A percentile compares a stretch with the other conserved stretches of the same genome.
phyloP scores from a whole-genome alignment of 2,888 invertebrate genomes.

The Andrena haemorrhoa region DNA sequence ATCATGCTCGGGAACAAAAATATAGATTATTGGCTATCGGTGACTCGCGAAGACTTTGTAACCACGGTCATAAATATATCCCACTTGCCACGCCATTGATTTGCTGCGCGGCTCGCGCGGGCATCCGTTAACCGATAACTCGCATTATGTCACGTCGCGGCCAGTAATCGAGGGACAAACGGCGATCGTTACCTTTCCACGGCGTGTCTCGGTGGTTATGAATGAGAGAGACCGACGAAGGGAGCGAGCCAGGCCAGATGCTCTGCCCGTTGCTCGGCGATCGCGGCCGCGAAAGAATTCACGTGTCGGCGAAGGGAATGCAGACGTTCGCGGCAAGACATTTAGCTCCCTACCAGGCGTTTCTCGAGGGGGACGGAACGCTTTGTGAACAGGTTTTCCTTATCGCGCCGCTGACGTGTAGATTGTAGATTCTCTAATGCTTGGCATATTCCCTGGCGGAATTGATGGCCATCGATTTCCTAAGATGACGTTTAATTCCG shows the following conservation, averaged over 20 bases:
- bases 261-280: neutral
- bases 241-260: neutral
- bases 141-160: slow-evolving; percentile 58
- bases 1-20: slow-evolving; percentile 46
- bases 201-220: slow-evolving; percentile 27
- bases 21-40: slow-evolving; percentile 63
- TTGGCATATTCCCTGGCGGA: too few relatives aligned
- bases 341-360: too few relatives aligned
- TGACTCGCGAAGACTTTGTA: slow-evolving; percentile 65
- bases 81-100: slow-evolving; percentile 51
- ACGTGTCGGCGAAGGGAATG: neutral
- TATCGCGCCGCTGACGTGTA: too few relatives aligned
- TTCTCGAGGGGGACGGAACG: too few relatives aligned
- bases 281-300: slow-evolving; percentile 13
- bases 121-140: slow-evolving; percentile 58
- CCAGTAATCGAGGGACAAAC: slow-evolving; percentile 59
- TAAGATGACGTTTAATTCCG: too few relatives aligned
- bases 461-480: too few relatives aligned
- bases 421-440: too few relatives aligned
- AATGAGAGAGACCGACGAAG: slow-evolving; percentile 35
- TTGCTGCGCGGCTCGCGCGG: slow-evolving; percentile 23
- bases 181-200: slow-evolving; percentile 47
- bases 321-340: neutral
- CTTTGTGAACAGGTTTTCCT: too few relatives aligned
- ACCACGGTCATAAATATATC: slow-evolving; percentile 67